A percentile compares a stretch with the other conserved stretches of the same genome.
These are phyloP conservation scores for Somateria mollissima DNA, from an alignment of 2,797 vertebrate species.

Conservation along the genomic window DNA sequence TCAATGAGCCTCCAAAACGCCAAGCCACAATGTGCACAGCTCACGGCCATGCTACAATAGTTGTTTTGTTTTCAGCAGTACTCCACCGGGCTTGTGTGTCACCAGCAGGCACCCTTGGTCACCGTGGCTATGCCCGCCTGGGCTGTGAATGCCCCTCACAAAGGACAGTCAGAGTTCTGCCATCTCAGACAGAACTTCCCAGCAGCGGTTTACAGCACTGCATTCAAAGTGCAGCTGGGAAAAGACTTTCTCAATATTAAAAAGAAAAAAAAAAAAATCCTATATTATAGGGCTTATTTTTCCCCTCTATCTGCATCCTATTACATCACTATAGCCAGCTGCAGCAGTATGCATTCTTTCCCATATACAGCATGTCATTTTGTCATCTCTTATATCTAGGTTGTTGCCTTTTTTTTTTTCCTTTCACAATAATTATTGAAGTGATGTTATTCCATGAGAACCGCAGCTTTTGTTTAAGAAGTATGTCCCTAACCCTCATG, in stretches of 20 bases:
- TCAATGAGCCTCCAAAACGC: neutral
- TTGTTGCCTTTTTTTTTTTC: neutral
- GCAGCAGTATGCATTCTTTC: neutral
- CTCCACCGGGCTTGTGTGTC: neutral
- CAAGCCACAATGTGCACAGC: neutral
- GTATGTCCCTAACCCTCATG: neutral
- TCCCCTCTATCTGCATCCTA: neutral
- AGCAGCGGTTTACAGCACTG: neutral
- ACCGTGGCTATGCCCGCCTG: neutral
- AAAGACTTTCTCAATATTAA: neutral
- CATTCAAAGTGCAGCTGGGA: neutral
- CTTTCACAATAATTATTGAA: neutral
- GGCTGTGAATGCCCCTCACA: neutral
- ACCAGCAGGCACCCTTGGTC: neutral
- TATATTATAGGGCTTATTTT: neutral
- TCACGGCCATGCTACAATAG: neutral
- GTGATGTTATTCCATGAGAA: neutral
- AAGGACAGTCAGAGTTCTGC: neutral
- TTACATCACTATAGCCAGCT: neutral
- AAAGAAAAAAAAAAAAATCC: neutral
- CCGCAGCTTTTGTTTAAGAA: conserved; percentile 4
- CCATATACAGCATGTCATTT: neutral
- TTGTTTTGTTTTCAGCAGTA: neutral
- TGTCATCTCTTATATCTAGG: neutral
- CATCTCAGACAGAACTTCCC: neutral